These are phyloP conservation scores for Sapayoa aenigma DNA, from an alignment of 2,113 vertebrate genomes.

Conservation along the genomic window DNA sequence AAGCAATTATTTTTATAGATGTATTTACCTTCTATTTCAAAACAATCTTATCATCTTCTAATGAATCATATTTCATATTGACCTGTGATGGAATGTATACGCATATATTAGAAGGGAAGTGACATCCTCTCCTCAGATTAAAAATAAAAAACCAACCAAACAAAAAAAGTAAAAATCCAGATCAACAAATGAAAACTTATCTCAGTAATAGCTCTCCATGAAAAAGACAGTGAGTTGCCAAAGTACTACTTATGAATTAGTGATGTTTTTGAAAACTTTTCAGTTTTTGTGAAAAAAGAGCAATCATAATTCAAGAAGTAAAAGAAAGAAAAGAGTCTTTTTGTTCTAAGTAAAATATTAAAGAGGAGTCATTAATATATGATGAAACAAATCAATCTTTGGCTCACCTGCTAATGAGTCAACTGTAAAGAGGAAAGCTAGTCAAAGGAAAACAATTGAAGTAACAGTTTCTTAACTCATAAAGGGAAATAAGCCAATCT, in stretches of 20 bases:
- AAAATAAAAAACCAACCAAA: background rate
- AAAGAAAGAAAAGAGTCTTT: background rate
- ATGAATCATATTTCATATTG: background rate
- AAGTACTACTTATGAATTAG: background rate
- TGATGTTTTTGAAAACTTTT: background rate
- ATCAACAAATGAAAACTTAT: background rate
- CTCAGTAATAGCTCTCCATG: background rate
- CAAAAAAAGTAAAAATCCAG: background rate
- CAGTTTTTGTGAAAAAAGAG: background rate
- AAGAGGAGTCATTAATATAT: background rate
- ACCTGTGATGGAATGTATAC: background rate
- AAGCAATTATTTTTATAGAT: background rate
- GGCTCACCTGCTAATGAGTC: background rate
- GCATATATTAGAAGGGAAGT: background rate
- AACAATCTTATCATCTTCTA: background rate
- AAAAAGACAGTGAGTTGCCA: background rate
- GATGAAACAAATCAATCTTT: background rate
- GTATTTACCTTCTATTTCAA: background rate
- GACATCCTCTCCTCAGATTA: background rate
- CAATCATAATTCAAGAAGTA: background rate
- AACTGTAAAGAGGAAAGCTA: background rate
- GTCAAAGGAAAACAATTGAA: background rate
- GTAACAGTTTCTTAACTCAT: background rate
- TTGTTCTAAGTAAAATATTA: background rate
- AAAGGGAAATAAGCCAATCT: background rate